These are phyloP conservation scores for Calycopis cecrops DNA, from an alignment of 1,140 invertebrate genomes.

Conservation along the genomic window DNA sequence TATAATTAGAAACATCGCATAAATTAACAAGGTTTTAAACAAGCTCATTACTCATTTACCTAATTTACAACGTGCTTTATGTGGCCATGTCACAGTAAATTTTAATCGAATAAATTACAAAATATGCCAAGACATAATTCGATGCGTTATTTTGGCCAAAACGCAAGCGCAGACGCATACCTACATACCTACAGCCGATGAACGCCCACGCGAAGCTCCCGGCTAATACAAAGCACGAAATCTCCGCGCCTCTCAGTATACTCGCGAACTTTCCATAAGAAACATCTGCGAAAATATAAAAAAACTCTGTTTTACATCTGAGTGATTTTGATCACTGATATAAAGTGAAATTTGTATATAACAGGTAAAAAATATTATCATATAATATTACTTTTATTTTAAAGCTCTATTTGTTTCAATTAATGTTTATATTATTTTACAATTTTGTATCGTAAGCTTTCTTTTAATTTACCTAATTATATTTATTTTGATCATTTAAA, in stretches of 20 bases:
- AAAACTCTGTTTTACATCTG: too few relatives aligned
- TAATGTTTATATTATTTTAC: too few relatives aligned
- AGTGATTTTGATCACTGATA: too few relatives aligned
- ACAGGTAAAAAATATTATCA: too few relatives aligned
- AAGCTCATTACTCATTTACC: neutral
- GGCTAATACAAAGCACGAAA: slow-evolving; percentile 45
- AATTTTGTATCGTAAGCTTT: too few relatives aligned
- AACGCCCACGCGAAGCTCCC: slow-evolving; percentile 50
- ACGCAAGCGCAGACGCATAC: slow-evolving; percentile 39
- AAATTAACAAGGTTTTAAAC: neutral
- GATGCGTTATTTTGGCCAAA: slow-evolving; percentile 45
- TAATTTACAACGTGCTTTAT: neutral
- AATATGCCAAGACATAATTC: slow-evolving; percentile 38
- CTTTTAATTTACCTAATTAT: too few relatives aligned
- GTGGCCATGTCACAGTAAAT: slow-evolving; percentile 29
- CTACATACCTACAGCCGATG: slow-evolving; percentile 21
- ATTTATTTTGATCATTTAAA: too few relatives aligned
- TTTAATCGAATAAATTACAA: slow-evolving; percentile 48
- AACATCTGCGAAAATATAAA: slow-evolving; percentile 30
- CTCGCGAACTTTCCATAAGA: slow-evolving; percentile 39
- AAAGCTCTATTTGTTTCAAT: too few relatives aligned
- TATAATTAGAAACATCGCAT: slow-evolving; percentile 1
- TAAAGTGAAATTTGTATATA: too few relatives aligned
- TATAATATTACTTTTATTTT: too few relatives aligned
- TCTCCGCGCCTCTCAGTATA: slow-evolving; percentile 41